Base-by-base conservation (phyloP, 1,140 invertebrate species). In the Penaeus indicus region DNA sequence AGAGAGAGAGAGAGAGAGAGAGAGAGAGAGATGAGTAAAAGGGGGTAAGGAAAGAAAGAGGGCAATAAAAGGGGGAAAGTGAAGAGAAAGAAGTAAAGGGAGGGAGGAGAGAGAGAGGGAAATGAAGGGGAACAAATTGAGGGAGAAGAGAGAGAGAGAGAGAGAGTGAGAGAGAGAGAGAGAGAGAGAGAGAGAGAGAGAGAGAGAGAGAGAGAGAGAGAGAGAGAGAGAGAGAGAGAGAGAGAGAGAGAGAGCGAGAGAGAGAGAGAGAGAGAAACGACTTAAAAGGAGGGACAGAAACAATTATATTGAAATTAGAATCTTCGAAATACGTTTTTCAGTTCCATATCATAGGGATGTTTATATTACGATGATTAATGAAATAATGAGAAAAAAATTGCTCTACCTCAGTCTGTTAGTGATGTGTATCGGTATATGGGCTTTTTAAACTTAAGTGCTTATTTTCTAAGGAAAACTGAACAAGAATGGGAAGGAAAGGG, bases 221-320 rank as follows among this genome's bases (percentile, higher is more conserved):
- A 72, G 64, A 72, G 21, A 84, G 85, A 85, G 82, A 86, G 61
- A 61, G 72, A 47, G 78, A 86, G 85, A 86, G 72, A 67, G 27
- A 18, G 18, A 18, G 32, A 19, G 25, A 42, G 25, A 19, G 75
- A 25, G 75, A 27, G 16, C 2, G 47, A 18, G 16, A 18, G 75
- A 25, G 25, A 25, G 47, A 54, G 32, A 27, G 69, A 79, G 78
- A 54, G 16, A 47, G 60, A 79, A 10, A 22, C 11, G 32, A 25
- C 16, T 54, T 79, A 8, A 38, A 54, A n/a, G 16, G 78, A 38
- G 38, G 7, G 78, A 32, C 22, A 47, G 78, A 79, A n/a, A 54
- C 38, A 47, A 32, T 32, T 32, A 32, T 32, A 32, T 32, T 32
- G 47, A 47, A 13, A 47, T 47, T 10, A 47, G 47, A 32, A 32